Base-by-base conservation (phyloP, 1,140 invertebrate species). In the Macrobrachium nipponense region DNA sequence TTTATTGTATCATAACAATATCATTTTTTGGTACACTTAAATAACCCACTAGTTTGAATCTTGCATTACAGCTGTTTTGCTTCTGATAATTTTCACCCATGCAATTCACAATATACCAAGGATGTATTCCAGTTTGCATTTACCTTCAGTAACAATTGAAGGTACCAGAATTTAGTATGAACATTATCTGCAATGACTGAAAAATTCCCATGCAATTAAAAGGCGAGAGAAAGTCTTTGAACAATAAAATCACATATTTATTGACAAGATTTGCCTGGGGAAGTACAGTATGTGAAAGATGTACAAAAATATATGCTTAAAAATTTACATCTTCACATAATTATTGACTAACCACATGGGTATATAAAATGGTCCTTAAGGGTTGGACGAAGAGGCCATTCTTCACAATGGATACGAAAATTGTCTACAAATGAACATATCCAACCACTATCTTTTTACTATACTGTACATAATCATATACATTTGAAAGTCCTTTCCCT, bases 251-350 rank as follows among this genome's bases (percentile, higher is more conserved):
- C 76, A 85, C 75, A 85, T 85, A 85, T 79, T 79, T 70, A 78
- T 85, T 85, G 76, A 85, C 82, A 85, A 72, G 76, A 70, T 85
- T 85, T 76, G 23, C 51, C 51, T 51, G 51, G 51, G 59, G 64
- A 66, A 85, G 82, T 78, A 72, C 59, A 85, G 36, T 76, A 85
- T 85, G 82, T 85, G 82, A 85, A 85, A 85, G 82, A 85, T 85
- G 82, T 85, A 85, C 82, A 85, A 85, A 85, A 85, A 85, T 85
- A 85, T 85, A 85, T 85, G 60, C 73, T 79, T n/a, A 62, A 60
- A 79, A 44, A 77, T 58, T 70, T 64, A 85, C 82, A 85, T 85
- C 82, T 79, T 85, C 82, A 85, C 82, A 85, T 85, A 51, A 12
- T 51, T 79, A 77, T 61, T 84, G 82, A 77, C 76, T 85, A 17